A percentile compares a stretch with the other conserved stretches of the same genome.
phyloP scores from a whole-genome alignment of 2,797 vertebrate species.

The Ibycter americanus region DNA sequence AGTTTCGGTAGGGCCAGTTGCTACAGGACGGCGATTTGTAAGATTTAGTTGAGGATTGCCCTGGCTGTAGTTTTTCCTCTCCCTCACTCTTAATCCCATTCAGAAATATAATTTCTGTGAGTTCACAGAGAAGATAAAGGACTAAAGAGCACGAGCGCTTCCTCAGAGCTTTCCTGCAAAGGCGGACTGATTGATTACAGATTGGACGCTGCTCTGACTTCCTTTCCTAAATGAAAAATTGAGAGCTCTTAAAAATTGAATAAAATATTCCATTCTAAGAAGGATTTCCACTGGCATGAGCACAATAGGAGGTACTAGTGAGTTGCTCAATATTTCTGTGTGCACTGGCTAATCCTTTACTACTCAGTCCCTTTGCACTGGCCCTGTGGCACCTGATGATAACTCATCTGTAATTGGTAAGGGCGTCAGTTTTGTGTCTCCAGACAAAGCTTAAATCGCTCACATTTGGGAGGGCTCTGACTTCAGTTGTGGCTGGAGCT shows the following conservation, averaged over 20 bases:
- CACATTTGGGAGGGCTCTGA: not conserved
- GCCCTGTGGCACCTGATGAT: conserved; percentile 35
- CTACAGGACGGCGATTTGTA: fast-evolving
- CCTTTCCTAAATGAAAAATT: conserved; percentile 76
- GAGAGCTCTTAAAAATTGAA: conserved; percentile 77
- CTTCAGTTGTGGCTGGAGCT: not conserved
- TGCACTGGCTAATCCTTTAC: conserved; percentile 59
- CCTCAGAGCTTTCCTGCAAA: conserved; percentile 55
- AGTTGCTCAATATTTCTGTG: conserved; percentile 37
- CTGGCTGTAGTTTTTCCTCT: not conserved
- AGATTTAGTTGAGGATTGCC: not conserved
- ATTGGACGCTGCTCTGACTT: conserved; percentile 64
- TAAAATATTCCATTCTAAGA: conserved; percentile 69
- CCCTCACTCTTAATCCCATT: not conserved
- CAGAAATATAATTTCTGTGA: conserved; percentile 50
- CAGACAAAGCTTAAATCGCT: conserved; percentile 48
- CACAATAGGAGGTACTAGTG: conserved; percentile 62
- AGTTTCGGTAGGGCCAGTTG: not conserved
- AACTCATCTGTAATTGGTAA: conserved; percentile 51
- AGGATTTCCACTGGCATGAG: conserved; percentile 61
- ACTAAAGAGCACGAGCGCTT: conserved; percentile 42
- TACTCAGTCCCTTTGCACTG: not conserved
- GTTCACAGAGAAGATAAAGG: conserved; percentile 53
- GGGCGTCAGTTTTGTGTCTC: conserved; percentile 14
- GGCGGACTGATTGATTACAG: conserved; percentile 69